phyloP scores from a whole-genome alignment of 2,888 invertebrate species.

The Scaptomyza tumidula region DNA sequence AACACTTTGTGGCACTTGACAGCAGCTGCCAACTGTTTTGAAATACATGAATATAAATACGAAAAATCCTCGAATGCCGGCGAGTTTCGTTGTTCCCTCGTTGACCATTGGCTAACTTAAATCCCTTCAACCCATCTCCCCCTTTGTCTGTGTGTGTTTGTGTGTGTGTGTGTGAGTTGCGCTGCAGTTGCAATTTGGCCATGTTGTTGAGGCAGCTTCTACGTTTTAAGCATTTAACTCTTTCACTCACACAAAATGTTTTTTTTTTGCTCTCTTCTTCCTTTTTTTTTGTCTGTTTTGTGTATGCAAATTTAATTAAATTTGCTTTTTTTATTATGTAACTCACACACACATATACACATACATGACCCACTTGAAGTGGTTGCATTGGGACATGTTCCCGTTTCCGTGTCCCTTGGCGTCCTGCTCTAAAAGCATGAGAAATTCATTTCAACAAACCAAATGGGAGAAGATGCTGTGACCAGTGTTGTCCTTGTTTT shows the following conservation, averaged over 20 bases:
- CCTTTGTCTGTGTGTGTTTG: background rate
- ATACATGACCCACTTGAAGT: conserved; percentile 46
- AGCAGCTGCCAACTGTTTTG: conserved; percentile 34
- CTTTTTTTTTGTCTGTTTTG: conserved; percentile 8
- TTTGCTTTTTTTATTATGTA: conserved; percentile 15
- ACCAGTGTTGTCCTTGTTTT: conserved; percentile 3
- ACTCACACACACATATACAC: conserved; percentile 1
- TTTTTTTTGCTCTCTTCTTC: background rate
- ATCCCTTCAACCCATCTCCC: background rate
- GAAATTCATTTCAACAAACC: conserved; percentile 41
- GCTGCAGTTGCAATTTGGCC: conserved; percentile 40
- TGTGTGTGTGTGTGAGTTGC: background rate
- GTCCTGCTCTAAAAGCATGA: conserved; percentile 6
- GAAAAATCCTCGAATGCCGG: conserved; percentile 28
- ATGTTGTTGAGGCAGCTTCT: conserved; percentile 42
- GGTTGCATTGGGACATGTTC: conserved; percentile 27
- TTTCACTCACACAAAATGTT: conserved; percentile 15
- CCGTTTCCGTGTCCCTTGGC: conserved; percentile 15
- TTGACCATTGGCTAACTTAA: conserved; percentile 30
- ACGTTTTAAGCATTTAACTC: conserved; percentile 13
- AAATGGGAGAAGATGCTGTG: conserved; percentile 12
- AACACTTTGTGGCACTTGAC: conserved; percentile 35
- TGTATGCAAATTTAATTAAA: conserved; percentile 62
- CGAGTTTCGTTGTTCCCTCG: conserved; percentile 9
- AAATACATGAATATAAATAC: conserved; percentile 21